Conservation (phyloP, 2,888 invertebrate genomes). For the Eupithecia vulgata region DNA sequence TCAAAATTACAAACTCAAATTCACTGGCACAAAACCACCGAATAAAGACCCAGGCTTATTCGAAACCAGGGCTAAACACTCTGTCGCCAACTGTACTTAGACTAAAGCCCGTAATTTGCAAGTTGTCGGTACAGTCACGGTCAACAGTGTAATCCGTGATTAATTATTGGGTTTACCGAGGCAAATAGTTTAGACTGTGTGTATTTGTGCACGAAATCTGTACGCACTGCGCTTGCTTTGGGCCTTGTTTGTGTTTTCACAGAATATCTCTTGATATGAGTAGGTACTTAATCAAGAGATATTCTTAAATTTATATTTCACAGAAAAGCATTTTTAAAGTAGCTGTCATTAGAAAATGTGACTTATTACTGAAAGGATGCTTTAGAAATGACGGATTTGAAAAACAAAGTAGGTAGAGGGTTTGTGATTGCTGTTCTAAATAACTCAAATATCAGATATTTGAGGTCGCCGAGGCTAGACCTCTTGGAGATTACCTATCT, state of each 20-base stretch:
- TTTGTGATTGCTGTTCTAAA: too few relatives aligned
- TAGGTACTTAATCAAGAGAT: too few relatives aligned
- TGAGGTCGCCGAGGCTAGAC: too few relatives aligned
- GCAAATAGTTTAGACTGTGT: conserved; percentile 38
- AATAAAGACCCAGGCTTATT: conserved; percentile 17
- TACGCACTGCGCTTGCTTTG: conserved; percentile 21
- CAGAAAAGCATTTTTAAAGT: background rate
- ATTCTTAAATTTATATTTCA: background rate
- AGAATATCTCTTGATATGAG: background rate
- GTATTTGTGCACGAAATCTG: conserved; percentile 24
- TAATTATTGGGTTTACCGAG: conserved; percentile 43
- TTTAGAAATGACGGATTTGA: background rate
- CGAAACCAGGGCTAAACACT: conserved; percentile 21
- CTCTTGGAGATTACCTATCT: too few relatives aligned
- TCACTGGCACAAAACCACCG: background rate
- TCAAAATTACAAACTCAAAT: background rate
- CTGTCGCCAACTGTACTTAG: conserved; percentile 36
- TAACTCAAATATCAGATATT: too few relatives aligned
- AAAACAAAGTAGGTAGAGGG: too few relatives aligned
- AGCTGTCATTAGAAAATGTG: background rate
- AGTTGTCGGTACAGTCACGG: conserved; percentile 45
- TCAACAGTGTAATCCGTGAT: conserved; percentile 47
- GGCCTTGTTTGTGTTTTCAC: background rate
- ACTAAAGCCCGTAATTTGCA: conserved; percentile 45
- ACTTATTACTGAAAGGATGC: too few relatives aligned